Percentiles rank a stretch among this genome's conserved stretches.
Evolutionary conservation across 2,888 invertebrate species (phyloP).

Genomic region (Agrilus mali): DNA sequence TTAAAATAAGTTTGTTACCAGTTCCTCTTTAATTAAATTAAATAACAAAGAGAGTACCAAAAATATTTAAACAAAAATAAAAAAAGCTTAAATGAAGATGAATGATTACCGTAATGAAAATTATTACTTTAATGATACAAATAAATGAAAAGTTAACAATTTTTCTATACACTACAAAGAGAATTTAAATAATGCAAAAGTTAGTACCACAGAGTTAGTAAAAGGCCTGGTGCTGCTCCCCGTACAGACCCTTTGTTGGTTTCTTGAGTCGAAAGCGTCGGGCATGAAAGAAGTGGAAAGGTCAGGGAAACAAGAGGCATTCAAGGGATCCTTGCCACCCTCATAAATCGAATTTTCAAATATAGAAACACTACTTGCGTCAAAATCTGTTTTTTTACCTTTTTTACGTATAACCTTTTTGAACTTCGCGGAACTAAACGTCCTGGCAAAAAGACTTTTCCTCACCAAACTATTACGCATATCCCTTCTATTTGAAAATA

Average conservation of each 20-base stretch:
- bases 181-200: conserved; percentile 22
- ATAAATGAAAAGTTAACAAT: no score
- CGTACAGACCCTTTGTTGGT: conserved; percentile 19
- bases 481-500: conserved; percentile 4
- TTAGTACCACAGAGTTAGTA: conserved; percentile 32
- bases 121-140: background rate
- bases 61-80: background rate
- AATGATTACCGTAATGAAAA: conserved; percentile 1
- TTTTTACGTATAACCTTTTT: conserved; percentile 16
- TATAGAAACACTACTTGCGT: conserved; percentile 23
- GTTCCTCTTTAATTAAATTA: background rate
- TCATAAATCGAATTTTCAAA: conserved; percentile 14
- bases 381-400: conserved; percentile 20
- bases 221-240: conserved; percentile 23
- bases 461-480: conserved; percentile 19
- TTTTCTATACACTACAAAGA: no score
- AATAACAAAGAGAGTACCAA: conserved; percentile 3
- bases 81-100: conserved; percentile 1
- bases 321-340: conserved; percentile 20
- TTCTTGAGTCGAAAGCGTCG: conserved; percentile 14
- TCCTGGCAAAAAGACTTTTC: conserved; percentile 28
- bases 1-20: no score
- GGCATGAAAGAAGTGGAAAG: conserved; percentile 24
- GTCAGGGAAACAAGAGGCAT: conserved; percentile 30
- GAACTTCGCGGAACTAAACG: conserved; percentile 30